phyloP scores from a whole-genome alignment of 2,888 invertebrate genomes.

The Heliconius hortense region DNA sequence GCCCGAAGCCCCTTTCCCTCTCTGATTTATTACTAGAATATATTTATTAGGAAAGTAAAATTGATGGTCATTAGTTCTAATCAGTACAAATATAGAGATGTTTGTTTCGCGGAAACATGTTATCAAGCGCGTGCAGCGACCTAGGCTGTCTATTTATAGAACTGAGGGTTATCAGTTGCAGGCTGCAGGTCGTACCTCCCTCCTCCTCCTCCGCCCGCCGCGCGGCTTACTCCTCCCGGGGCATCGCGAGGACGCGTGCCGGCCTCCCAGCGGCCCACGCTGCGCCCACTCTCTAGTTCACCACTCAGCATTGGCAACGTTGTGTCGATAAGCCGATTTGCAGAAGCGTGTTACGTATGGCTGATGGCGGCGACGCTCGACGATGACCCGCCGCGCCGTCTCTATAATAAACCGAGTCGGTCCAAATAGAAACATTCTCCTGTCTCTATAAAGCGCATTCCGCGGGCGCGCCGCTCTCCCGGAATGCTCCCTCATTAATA shows the following conservation, averaged over 20 bases:
- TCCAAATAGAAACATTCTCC: conserved; percentile 32
- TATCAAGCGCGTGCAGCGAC: conserved; percentile 32
- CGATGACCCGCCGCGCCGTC: conserved; percentile 3
- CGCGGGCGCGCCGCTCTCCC: conserved; percentile 16
- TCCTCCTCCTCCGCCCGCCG: conserved; percentile 3
- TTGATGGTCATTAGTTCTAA: background rate
- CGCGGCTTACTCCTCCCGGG: conserved; percentile 7
- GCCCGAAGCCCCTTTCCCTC: too few relatives aligned
- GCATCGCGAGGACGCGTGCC: conserved; percentile 27
- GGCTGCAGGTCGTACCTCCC: conserved; percentile 31
- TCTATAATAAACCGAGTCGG: conserved; percentile 28
- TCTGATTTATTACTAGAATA: conserved; percentile 15
- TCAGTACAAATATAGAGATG: conserved; percentile 17
- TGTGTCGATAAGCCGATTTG: conserved; percentile 33
- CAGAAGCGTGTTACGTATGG: conserved; percentile 22
- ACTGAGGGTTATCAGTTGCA: conserved; percentile 35
- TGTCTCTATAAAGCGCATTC: conserved; percentile 30
- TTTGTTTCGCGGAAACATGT: conserved; percentile 25
- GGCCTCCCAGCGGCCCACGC: conserved; percentile 4
- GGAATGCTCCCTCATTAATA: conserved; percentile 33
- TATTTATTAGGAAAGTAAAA: conserved; percentile 2
- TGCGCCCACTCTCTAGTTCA: background rate
- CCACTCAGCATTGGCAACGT: conserved; percentile 30
- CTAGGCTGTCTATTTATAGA: conserved; percentile 45
- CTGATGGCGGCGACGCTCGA: background rate